Evolutionary conservation across 2,888 invertebrate genomes (phyloP), one percentile per base, ranked within the genome.

Genomic region (Caenorhabditis zanzibari): DNA sequence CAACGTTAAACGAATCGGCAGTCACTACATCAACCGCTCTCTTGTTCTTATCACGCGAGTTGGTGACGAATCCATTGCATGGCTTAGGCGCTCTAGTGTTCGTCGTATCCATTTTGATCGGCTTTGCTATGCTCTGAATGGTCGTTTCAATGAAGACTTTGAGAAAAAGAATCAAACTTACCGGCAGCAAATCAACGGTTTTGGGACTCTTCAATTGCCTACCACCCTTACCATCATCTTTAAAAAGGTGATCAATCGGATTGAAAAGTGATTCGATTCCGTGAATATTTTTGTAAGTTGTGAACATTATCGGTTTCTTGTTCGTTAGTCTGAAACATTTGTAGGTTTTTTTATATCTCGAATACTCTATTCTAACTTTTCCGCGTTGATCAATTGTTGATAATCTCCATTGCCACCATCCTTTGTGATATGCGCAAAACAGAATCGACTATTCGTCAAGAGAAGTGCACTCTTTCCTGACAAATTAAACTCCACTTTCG

Each of bases 361-460:
- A n/a, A n/a, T n/a, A n/a, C n/a, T n/a, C n/a, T n/a, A n/a, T n/a
- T n/a, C n/a, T n/a, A n/a, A n/a, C n/a, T n/a, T n/a, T n/a, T n/a
- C 28, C 1, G 16, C 16, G 16, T 56, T 16, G 1, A 56, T 28
- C 12, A 56, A n/a, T 32, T 32, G 56, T 22, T 1, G 6, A 38
- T 52, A 74, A 0, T 0, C 14, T 19, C 28, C 24, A 22, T 38
- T 14, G 0, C 19, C 3, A 6, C 16, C 14, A 16, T 61, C 44
- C 12, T 52, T 19, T 1, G 69, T 12, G 19, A 77, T 44, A 56
- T 77, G 77, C 0, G 77, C 77, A 35, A 63, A 71, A 26, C 77
- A 77, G 71, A 56, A 71, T 12, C 77, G 61, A 54, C 63, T 63
- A 32, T 77, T 77, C 16, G 77, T 77, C 16, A 77, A 28, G 7